Conservation (phyloP, 2,888 invertebrate genomes). For the Dioctria rufipes region DNA sequence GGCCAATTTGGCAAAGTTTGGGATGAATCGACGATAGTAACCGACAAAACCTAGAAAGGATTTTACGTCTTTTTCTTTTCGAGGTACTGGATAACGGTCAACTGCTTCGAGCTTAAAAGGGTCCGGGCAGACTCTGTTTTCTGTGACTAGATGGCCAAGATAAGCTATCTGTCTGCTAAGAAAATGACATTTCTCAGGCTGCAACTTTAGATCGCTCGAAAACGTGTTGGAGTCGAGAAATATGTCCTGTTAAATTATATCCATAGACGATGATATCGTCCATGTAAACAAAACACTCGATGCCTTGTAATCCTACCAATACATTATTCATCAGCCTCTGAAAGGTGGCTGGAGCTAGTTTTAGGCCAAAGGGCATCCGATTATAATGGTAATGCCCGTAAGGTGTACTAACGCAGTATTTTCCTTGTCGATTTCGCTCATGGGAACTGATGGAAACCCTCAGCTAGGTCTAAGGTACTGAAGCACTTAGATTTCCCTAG, state of each 20-base stretch:
- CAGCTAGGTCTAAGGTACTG: constrained; percentile 20
- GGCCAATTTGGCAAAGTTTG: constrained; percentile 58
- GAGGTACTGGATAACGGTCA: constrained; percentile 59
- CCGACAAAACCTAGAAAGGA: constrained; percentile 59
- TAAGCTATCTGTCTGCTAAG: neutral
- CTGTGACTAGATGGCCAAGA: constrained; percentile 55
- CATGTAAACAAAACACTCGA: constrained; percentile 56
- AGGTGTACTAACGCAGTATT: constrained; percentile 44
- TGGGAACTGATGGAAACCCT: constrained; percentile 48
- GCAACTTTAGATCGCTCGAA: no score
- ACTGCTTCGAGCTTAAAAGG: constrained; percentile 57
- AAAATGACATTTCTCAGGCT: constrained; percentile 50
- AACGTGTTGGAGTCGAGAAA: no score
- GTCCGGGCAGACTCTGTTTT: constrained; percentile 57
- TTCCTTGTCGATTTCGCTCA: constrained; percentile 27
- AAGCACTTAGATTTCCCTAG: constrained; percentile 45
- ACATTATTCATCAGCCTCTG: constrained; percentile 54
- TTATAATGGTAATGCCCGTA: constrained; percentile 48
- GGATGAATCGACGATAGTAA: constrained; percentile 58
- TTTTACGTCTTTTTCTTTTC: constrained; percentile 54
- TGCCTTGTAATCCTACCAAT: constrained; percentile 41
- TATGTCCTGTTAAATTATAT: no score
- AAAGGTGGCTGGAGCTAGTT: constrained; percentile 47
- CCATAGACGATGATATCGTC: constrained; percentile 58
- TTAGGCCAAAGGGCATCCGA: constrained; percentile 47